A percentile compares a stretch with the other conserved stretches of the same genome.
Conservation (phyloP, 2,113 vertebrate genomes). For the Melanerpes formicivorus region DNA sequence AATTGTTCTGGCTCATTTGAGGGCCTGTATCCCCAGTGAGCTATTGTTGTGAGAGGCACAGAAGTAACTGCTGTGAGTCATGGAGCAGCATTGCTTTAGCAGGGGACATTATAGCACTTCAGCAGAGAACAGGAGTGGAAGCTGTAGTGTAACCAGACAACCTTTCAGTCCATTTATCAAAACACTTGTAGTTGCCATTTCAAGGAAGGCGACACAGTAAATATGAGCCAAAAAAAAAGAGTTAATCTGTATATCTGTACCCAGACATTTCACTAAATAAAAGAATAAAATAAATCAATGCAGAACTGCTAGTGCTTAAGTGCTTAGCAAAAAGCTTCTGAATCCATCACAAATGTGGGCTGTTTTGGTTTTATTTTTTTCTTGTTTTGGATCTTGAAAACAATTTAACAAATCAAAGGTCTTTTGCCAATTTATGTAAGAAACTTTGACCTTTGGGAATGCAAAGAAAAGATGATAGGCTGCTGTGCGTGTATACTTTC, state of each 20-base stretch:
- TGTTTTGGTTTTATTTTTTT: neutral
- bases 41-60: conserved; percentile 33
- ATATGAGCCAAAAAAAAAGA: conserved; percentile 7
- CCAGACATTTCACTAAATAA: conserved; percentile 60
- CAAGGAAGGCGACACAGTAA: conserved; percentile 67
- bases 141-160: conserved; percentile 62
- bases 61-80: conserved; percentile 51
- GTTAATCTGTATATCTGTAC: conserved; percentile 52
- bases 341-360: neutral
- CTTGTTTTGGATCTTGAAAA: neutral
- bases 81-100: conserved; percentile 11
- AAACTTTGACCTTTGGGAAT: conserved; percentile 24
- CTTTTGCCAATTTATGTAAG: neutral
- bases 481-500: neutral
- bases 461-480: neutral
- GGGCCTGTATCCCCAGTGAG: conserved; percentile 30
- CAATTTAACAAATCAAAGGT: conserved; percentile 29
- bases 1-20: conserved; percentile 28
- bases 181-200: conserved; percentile 47
- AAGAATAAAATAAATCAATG: conserved; percentile 51
- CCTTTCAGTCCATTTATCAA: conserved; percentile 71
- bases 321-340: conserved; percentile 32
- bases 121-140: conserved; percentile 37
- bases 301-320: neutral
- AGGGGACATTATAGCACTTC: conserved; percentile 41